Evolutionary conservation across 2,888 invertebrate species (phyloP), one percentile per base, ranked within the genome.

Genomic region (Choreutis nemorana): DNA sequence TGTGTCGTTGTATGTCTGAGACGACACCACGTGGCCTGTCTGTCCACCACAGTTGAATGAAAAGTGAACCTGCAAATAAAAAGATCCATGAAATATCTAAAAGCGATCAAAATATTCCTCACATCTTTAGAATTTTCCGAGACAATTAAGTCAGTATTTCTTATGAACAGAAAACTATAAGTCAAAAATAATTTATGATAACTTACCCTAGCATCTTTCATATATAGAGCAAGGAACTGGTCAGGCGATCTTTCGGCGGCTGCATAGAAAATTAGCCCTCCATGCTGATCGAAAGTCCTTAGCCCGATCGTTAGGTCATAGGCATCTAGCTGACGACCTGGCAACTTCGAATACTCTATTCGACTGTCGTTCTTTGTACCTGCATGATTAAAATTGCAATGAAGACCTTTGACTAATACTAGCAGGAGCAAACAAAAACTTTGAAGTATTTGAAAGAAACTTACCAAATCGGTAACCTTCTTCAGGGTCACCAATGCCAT

Each of bases 231-330:
- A 1, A 92, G 84, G 52, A 88, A 89, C 52, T 91, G 89, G 1
- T 61, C 60, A 11, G 87, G 84, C 2, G 81, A 68, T 7, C 70
- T 68, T 31, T 89, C 86, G 0, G 68, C 54, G 1, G 85, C 68
- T 0, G 89, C 85, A 64, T 94, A 97, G 73, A 97, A 91, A 9
- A 97, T 81, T 4, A 95, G 75, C 1, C 96, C 95, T 31, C 91
- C 87, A 6, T 83, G 79, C n/a, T 77, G 71, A 34, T 82, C 83
- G 32, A 82, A 81, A 0, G 94, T 92, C 39, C 90, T 89, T 63
- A 98, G 86, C 4, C 87, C 83, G 6, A 97, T 75, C 8, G 87
- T 85, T 40, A 95, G 85, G 36, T 90, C 89, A 57, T 87, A 90
- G 20, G 81, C 81, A 34, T 84, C 85, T 27, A 83, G 81, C 48